Conservation (phyloP, 2,113 vertebrate species). For the Microtus richardsoni region DNA sequence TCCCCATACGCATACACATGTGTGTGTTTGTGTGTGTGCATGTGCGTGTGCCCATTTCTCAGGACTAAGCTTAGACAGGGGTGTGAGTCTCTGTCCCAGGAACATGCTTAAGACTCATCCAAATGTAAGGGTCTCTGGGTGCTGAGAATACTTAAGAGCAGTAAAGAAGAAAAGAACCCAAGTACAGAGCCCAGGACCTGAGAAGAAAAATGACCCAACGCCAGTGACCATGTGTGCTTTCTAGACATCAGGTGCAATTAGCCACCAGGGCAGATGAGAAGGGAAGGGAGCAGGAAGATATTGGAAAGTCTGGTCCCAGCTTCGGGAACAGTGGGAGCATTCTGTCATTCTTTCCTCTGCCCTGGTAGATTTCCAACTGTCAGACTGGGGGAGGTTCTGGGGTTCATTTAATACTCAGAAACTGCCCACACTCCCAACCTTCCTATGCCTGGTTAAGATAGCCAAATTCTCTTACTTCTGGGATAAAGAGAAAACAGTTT, state of each 20-base stretch:
- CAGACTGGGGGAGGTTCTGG: background rate
- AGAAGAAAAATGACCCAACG: constrained; percentile 61
- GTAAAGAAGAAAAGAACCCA: constrained; percentile 73
- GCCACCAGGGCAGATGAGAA: background rate
- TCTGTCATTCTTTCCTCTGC: background rate
- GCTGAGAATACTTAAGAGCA: constrained; percentile 81
- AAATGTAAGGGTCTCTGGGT: constrained; percentile 78
- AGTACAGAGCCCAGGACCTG: constrained; percentile 73
- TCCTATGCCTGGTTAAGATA: background rate
- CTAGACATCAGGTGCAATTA: constrained; percentile 64
- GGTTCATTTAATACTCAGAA: background rate
- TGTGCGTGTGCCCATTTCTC: constrained; percentile 62
- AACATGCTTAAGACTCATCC: constrained; percentile 81
- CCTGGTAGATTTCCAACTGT: background rate
- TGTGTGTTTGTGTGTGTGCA: background rate
- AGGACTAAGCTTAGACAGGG: constrained; percentile 69
- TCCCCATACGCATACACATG: background rate
- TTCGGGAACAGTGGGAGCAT: background rate
- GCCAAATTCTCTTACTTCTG: background rate
- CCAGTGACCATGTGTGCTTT: constrained; percentile 72
- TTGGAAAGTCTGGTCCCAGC: background rate
- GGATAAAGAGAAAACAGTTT: background rate
- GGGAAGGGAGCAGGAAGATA: background rate
- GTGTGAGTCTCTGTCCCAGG: constrained; percentile 69
- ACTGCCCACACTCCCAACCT: background rate